A percentile compares a stretch with the other conserved stretches of the same genome.
These are phyloP conservation scores for Drosophila pseudoobscura DNA, from an alignment of 1,140 invertebrate species.

Conservation along the genomic window DNA sequence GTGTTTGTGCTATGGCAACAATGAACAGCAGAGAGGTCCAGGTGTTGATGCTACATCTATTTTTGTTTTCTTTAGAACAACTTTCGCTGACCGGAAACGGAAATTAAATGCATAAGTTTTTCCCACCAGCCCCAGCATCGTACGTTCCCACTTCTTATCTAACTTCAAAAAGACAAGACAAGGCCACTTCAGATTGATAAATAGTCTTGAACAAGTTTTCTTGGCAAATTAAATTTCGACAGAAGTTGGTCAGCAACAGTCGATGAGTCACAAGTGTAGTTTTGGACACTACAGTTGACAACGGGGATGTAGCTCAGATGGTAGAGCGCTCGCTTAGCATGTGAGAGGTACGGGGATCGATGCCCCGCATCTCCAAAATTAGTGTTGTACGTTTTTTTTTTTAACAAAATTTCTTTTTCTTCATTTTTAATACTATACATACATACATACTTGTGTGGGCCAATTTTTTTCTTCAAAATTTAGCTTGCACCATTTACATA, in stretches of 20 bases:
- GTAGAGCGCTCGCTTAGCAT: slow-evolving; percentile 94
- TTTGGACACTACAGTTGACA: accelerated
- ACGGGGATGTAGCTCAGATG: slow-evolving; percentile 86
- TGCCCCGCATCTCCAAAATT: slow-evolving; percentile 84
- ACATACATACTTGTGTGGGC: too few relatives aligned
- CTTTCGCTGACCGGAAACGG: slow-evolving; percentile 78
- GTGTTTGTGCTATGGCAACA: slow-evolving; percentile 66
- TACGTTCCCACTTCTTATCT: slow-evolving; percentile 53
- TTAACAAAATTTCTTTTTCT: too few relatives aligned
- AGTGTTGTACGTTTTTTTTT: background rate
- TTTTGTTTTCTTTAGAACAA: slow-evolving; percentile 63
- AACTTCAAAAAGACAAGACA: slow-evolving; percentile 27
- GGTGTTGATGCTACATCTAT: slow-evolving; percentile 40
- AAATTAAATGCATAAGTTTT: slow-evolving; percentile 79
- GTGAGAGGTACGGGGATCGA: slow-evolving; percentile 93
- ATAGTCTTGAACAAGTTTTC: slow-evolving; percentile 18
- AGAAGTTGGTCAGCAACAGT: background rate
- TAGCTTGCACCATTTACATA: too few relatives aligned
- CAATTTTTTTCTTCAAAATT: too few relatives aligned
- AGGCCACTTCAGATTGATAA: background rate
- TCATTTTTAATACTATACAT: too few relatives aligned
- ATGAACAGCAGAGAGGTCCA: slow-evolving; percentile 27
- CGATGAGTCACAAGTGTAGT: background rate
- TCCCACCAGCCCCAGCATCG: slow-evolving; percentile 26
- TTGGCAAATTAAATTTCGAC: background rate